Conservation (phyloP, 2,797 vertebrate genomes). For the Ambastaia sidthimunki region DNA sequence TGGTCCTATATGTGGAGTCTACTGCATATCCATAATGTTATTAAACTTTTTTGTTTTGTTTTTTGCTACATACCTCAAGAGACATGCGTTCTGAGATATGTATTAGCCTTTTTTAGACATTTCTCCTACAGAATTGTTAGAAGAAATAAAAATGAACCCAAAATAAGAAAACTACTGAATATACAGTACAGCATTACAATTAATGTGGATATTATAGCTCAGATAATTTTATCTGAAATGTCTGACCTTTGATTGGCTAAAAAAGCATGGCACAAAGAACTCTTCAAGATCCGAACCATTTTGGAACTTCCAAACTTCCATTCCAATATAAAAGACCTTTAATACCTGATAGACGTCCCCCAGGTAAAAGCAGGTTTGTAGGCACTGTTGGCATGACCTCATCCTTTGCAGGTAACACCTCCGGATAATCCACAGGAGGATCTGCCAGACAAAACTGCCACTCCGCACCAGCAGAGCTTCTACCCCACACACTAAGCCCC, state of each 20-base stretch:
- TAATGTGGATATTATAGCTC: neutral
- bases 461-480: slow-evolving; percentile 77
- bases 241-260: neutral
- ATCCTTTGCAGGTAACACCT: slow-evolving; percentile 77
- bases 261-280: neutral
- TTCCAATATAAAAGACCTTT: neutral
- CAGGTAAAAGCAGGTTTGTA: slow-evolving; percentile 84
- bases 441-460: slow-evolving; percentile 76
- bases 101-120: too few relatives aligned
- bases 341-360: slow-evolving; percentile 87
- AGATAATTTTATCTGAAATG: neutral
- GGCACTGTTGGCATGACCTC: slow-evolving; percentile 82
- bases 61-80: too few relatives aligned
- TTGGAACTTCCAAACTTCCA: neutral
- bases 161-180: too few relatives aligned
- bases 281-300: neutral
- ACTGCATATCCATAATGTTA: too few relatives aligned
- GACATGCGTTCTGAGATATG: too few relatives aligned
- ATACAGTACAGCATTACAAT: neutral
- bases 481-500: slow-evolving; percentile 77
- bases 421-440: slow-evolving; percentile 76
- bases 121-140: neutral
- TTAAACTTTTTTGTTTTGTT: too few relatives aligned
- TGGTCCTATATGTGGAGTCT: too few relatives aligned
- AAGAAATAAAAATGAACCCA: neutral